Conservation (phyloP, 2,888 invertebrate species). For the Sminthurides aquaticus region DNA sequence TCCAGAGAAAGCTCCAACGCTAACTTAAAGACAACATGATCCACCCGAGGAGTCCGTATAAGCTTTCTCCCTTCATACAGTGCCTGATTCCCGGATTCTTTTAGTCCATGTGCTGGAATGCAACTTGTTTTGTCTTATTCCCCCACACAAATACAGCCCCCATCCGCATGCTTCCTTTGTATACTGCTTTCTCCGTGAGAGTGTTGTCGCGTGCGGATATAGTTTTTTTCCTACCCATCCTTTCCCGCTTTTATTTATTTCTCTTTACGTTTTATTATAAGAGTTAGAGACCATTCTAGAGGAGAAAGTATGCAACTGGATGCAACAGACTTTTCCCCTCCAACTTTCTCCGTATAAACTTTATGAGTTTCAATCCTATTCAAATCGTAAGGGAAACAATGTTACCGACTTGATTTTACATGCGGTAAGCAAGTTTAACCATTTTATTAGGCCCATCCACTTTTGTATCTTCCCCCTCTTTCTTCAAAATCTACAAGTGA, state of each 20-base stretch:
- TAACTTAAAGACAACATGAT: background rate
- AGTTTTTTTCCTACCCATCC: background rate
- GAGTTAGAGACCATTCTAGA: too few species aligned
- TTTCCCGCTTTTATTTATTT: background rate
- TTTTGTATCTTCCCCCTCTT: background rate
- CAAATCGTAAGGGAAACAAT: background rate
- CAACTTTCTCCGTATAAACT: background rate
- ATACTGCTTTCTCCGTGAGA: too few species aligned
- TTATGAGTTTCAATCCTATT: background rate
- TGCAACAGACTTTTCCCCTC: background rate
- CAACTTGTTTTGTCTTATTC: too few species aligned
- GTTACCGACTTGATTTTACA: background rate
- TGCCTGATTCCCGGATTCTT: too few species aligned
- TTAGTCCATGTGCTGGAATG: too few species aligned
- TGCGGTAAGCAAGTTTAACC: background rate
- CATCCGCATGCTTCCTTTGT: too few species aligned
- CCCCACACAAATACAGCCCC: too few species aligned
- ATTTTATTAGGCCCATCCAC: background rate
- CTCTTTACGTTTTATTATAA: background rate
- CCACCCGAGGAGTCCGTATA: background rate
- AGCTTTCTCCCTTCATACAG: background rate
- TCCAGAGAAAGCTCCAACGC: background rate
- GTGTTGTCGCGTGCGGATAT: background rate
- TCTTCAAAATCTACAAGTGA: background rate
- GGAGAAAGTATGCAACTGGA: too few species aligned